A percentile compares a stretch with the other conserved stretches of the same genome.
These are phyloP conservation scores for Pararge aegeria DNA, from an alignment of 1,140 invertebrate genomes.

Conservation along the genomic window DNA sequence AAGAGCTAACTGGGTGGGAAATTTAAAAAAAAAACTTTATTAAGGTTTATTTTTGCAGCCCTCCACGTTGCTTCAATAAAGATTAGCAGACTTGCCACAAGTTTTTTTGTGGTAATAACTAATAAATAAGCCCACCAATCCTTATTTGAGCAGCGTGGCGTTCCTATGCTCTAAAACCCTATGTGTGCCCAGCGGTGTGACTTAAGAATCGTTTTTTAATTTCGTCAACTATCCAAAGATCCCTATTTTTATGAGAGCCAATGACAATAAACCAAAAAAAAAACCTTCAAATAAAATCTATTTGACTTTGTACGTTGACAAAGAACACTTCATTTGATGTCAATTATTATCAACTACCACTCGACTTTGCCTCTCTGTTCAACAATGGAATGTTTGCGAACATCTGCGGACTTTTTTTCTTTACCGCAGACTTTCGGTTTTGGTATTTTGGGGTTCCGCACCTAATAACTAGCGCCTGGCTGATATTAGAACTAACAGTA, in stretches of 20 bases:
- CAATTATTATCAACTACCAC: constrained; percentile 28
- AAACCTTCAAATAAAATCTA: background rate
- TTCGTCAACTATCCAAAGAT: background rate
- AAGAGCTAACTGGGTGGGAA: no score
- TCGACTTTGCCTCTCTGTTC: constrained; percentile 20
- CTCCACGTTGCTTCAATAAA: no score
- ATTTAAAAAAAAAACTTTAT: no score
- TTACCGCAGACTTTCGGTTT: background rate
- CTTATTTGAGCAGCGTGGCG: no score
- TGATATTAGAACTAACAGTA: no score
- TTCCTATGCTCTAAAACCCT: no score
- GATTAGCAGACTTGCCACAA: no score
- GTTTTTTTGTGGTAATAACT: no score
- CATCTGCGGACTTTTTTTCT: constrained; percentile 16
- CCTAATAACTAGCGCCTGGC: background rate
- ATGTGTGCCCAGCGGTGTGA: no score
- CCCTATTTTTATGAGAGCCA: background rate
- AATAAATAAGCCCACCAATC: no score
- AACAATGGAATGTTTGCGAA: constrained; percentile 22
- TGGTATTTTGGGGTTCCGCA: background rate
- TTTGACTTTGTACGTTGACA: constrained; percentile 10
- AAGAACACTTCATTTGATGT: constrained; percentile 32
- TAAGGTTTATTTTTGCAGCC: no score
- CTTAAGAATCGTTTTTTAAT: no score
- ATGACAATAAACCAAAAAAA: background rate